Conservation (phyloP, 1,140 invertebrate species). For the Pectinophora gossypiella region DNA sequence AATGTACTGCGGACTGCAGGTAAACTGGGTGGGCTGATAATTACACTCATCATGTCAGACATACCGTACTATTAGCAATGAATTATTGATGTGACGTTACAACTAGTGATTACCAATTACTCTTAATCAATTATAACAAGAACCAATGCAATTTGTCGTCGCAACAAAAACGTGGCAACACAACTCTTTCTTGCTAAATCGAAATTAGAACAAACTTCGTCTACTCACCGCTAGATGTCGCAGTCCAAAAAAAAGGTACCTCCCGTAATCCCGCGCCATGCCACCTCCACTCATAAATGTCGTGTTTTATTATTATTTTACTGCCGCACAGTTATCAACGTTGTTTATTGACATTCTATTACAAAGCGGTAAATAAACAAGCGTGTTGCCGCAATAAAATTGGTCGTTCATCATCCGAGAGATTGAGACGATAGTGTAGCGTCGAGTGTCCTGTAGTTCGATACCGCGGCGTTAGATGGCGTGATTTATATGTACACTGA, state of each 20-base stretch:
- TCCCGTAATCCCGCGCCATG: slow-evolving; percentile 17
- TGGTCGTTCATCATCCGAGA: slow-evolving; percentile 44
- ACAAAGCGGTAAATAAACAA: slow-evolving; percentile 48
- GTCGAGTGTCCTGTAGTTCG: slow-evolving; percentile 42
- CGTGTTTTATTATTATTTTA: slow-evolving; percentile 44
- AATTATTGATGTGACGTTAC: slow-evolving; percentile 58
- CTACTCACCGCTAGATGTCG: slow-evolving; percentile 57
- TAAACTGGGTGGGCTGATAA: slow-evolving; percentile 58
- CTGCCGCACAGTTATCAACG: slow-evolving; percentile 29
- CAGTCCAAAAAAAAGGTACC: slow-evolving; percentile 23
- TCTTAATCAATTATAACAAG: neutral
- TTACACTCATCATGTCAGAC: slow-evolving; percentile 66
- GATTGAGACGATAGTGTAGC: slow-evolving; percentile 48
- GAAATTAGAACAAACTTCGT: slow-evolving; percentile 13
- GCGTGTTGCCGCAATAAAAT: slow-evolving; percentile 49
- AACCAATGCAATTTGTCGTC: neutral
- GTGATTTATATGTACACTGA: slow-evolving; percentile 50
- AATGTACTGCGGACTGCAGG: slow-evolving; percentile 9
- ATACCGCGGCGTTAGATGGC: slow-evolving; percentile 40
- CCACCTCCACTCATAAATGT: slow-evolving; percentile 25
- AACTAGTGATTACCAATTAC: neutral
- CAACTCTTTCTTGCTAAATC: no score
- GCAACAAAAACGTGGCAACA: neutral
- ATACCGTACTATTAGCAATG: slow-evolving; percentile 54
- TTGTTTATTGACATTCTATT: slow-evolving; percentile 50